Conservation (phyloP, 2,113 vertebrate species). For the Dendropsophus ebraccatus region DNA sequence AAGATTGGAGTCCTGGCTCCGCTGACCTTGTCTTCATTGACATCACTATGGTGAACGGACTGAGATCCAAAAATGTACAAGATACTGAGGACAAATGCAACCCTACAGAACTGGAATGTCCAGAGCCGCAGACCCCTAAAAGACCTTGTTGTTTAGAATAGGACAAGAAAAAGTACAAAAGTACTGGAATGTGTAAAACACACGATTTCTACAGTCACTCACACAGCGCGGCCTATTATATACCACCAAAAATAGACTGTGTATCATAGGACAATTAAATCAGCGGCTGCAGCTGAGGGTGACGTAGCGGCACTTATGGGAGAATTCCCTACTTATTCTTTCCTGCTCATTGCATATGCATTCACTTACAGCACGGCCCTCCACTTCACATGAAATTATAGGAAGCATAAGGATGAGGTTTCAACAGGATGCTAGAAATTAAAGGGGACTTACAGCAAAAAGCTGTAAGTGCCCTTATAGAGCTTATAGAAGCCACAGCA, state of each 20-base stretch:
- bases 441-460: too few species aligned
- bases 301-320: background rate
- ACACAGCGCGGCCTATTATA: background rate
- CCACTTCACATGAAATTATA: too few species aligned
- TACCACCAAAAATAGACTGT: background rate
- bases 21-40: background rate
- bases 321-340: background rate
- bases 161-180: background rate
- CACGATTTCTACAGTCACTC: background rate
- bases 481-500: too few species aligned
- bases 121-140: background rate
- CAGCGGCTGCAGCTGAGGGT: background rate
- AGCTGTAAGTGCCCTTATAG: too few species aligned
- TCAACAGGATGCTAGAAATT: too few species aligned
- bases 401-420: too few species aligned
- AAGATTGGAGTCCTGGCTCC: background rate
- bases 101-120: background rate
- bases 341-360: background rate
- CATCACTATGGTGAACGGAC: background rate
- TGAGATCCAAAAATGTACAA: background rate
- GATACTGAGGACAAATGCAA: background rate
- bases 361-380: too few species aligned
- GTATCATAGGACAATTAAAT: background rate
- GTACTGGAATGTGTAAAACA: background rate
- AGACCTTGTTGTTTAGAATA: constrained; percentile 17